Percentiles rank a stretch among this genome's conserved stretches.
Conservation (phyloP, 2,888 invertebrate species). For the Axea sp. region DNA sequence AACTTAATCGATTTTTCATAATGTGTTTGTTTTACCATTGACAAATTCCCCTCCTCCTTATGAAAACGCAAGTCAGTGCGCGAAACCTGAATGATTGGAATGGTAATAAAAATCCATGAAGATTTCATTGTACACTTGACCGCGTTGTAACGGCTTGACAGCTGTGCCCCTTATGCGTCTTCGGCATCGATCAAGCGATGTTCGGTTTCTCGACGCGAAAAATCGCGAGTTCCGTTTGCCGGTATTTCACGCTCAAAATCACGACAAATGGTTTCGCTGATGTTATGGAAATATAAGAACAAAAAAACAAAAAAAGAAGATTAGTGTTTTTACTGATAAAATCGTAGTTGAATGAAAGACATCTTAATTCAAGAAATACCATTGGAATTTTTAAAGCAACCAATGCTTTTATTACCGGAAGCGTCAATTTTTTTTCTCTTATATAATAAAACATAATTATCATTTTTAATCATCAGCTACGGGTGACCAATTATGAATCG, state of each 20-base stretch:
- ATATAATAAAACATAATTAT: no score
- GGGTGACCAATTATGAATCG: no score
- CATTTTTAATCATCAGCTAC: no score
- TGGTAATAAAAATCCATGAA: constrained; percentile 41
- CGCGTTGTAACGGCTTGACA: constrained; percentile 58
- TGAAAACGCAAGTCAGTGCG: constrained; percentile 9
- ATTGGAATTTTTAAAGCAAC: no score
- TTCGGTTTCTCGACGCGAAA: constrained; percentile 43
- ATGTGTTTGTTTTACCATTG: constrained; percentile 21
- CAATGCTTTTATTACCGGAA: no score
- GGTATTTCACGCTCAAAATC: constrained; percentile 51
- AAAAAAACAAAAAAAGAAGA: no score
- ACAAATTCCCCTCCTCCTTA: constrained; percentile 4
- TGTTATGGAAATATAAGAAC: no score
- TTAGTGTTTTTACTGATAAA: not conserved
- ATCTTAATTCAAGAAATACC: no score
- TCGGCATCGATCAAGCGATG: constrained; percentile 50
- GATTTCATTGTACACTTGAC: constrained; percentile 59
- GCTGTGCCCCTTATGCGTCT: constrained; percentile 51
- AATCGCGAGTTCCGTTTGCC: constrained; percentile 54
- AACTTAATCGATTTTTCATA: not conserved
- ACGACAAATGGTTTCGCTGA: constrained; percentile 18
- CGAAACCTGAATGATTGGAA: constrained; percentile 36
- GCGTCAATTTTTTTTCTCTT: no score
- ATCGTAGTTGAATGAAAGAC: no score